Conservation (phyloP, 2,888 invertebrate species). For the Biston stratarius region DNA sequence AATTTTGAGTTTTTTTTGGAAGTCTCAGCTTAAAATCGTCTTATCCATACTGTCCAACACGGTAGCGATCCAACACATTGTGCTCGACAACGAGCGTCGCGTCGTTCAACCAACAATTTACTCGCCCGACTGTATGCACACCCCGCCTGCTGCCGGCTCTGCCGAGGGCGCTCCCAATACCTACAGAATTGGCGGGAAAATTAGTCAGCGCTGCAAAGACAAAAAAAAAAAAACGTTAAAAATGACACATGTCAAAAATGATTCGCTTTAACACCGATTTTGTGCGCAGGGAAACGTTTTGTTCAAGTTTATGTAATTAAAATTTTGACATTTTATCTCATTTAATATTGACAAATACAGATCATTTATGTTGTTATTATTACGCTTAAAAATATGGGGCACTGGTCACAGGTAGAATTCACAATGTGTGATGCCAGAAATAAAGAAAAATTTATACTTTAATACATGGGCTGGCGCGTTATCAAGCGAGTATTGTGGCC, state of each 20-base stretch:
- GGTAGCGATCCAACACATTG: conserved; percentile 50
- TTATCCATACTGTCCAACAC: conserved; percentile 28
- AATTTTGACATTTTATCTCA: too few species aligned
- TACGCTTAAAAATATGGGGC: too few species aligned
- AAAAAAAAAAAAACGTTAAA: neutral
- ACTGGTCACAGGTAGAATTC: too few species aligned
- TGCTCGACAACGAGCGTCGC: conserved; percentile 41
- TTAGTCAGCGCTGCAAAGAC: neutral
- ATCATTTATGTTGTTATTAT: too few species aligned
- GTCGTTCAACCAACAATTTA: conserved; percentile 55
- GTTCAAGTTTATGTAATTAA: too few species aligned
- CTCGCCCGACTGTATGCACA: conserved; percentile 37
- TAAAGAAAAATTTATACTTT: too few species aligned
- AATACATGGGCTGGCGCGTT: too few species aligned
- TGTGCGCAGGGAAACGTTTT: neutral
- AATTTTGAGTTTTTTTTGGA: too few species aligned
- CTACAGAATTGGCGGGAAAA: conserved; percentile 19
- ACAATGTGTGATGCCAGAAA: too few species aligned
- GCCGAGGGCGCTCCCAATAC: conserved; percentile 8
- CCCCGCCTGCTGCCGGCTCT: conserved; percentile 15
- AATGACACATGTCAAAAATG: neutral
- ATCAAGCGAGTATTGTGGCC: too few species aligned
- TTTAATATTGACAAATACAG: too few species aligned
- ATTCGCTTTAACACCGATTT: neutral
- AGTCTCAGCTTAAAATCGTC: too few species aligned